phyloP scores from a whole-genome alignment of 2,888 invertebrate genomes.

The Cataglyphis cursor region DNA sequence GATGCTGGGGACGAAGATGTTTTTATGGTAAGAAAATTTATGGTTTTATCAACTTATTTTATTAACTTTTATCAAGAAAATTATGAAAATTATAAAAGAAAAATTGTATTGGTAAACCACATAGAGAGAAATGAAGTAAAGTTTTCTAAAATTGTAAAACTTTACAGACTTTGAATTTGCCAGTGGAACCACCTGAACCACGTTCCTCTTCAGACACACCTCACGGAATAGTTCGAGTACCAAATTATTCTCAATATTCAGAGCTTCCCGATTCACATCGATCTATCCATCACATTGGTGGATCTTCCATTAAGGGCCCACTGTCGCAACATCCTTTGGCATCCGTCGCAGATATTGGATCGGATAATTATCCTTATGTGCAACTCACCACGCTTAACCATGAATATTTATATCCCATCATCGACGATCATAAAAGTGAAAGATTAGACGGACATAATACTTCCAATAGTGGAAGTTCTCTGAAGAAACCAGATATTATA shows the following conservation, averaged over 20 bases:
- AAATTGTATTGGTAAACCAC: background rate
- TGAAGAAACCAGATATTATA: conserved; percentile 90
- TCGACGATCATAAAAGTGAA: conserved; percentile 87
- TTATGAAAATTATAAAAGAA: background rate
- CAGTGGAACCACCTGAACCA: conserved; percentile 93
- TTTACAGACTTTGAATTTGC: conserved; percentile 94
- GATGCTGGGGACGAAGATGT: conserved; percentile 97
- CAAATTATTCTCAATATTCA: conserved; percentile 82
- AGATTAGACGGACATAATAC: conserved; percentile 83
- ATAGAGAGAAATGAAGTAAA: background rate
- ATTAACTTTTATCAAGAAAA: background rate
- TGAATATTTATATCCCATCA: conserved; percentile 95
- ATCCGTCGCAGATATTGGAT: conserved; percentile 81
- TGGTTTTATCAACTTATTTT: conserved; percentile 61
- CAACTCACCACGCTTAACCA: conserved; percentile 93
- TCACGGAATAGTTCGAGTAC: conserved; percentile 78
- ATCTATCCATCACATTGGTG: conserved; percentile 82
- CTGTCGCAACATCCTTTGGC: conserved; percentile 80
- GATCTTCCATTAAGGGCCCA: conserved; percentile 74
- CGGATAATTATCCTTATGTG: conserved; percentile 94
- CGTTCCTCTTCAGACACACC: conserved; percentile 88
- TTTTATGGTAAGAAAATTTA: conserved; percentile 93
- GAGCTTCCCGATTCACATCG: conserved; percentile 82
- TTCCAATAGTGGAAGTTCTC: conserved; percentile 81
- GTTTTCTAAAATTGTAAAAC: conserved; percentile 51